phyloP scores from a whole-genome alignment of 2,113 vertebrate species.

The Rynchops niger region DNA sequence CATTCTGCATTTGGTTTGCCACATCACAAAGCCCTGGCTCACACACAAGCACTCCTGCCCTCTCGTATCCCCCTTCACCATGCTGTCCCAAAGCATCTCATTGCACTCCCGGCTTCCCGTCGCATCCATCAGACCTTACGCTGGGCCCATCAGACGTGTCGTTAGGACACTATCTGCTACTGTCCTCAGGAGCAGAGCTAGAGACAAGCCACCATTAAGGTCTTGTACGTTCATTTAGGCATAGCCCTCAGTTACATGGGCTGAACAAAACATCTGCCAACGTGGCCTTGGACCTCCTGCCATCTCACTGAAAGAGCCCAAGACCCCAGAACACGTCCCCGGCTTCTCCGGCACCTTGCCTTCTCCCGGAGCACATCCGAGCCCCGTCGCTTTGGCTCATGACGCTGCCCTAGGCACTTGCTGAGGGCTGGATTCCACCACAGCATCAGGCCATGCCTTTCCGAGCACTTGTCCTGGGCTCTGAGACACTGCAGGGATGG shows the following conservation, averaged over 20 bases:
- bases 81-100: neutral
- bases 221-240: rapidly evolving
- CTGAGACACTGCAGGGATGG: neutral
- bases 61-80: neutral
- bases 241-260: neutral
- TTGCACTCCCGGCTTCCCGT: neutral
- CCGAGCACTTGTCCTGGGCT: neutral
- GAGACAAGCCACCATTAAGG: neutral
- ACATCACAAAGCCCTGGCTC: neutral
- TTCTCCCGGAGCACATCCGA: neutral
- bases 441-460: rapidly evolving
- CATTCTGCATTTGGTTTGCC: too few relatives aligned
- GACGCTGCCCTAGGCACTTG: rapidly evolving
- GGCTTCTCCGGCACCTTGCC: neutral
- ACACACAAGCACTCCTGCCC: neutral
- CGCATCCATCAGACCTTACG: neutral
- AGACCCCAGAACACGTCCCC: neutral
- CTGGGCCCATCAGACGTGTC: neutral
- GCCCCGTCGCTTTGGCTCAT: rapidly evolving
- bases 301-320: neutral
- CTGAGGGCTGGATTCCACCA: neutral
- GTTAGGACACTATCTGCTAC: neutral
- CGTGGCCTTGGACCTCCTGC: rapidly evolving
- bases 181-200: neutral
- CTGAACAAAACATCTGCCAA: neutral